Evolutionary conservation across 2,797 vertebrate species (phyloP).

Genomic region (Agapornis canus): DNA sequence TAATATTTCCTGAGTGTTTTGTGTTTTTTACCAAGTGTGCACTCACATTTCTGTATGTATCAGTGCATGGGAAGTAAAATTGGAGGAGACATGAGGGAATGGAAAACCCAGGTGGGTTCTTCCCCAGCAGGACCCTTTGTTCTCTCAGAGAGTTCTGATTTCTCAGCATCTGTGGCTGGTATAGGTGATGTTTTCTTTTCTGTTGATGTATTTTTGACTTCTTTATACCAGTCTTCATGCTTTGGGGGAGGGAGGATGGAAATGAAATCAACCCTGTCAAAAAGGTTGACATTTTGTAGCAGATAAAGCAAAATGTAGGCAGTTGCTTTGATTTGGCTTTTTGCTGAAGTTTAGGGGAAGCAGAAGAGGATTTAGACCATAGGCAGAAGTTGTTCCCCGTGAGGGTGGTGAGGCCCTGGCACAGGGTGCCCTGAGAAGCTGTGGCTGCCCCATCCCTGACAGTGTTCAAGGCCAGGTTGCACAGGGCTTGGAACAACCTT

Average conservation of each 20-base stretch:
- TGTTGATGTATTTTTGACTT: not conserved
- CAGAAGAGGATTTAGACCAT: not conserved
- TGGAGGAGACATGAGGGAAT: rapidly evolving
- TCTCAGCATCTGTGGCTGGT: not conserved
- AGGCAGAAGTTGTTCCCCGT: not conserved
- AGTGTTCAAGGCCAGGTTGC: too few relatives aligned
- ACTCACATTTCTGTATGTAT: rapidly evolving
- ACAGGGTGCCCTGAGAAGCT: too few relatives aligned
- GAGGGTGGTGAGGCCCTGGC: not conserved
- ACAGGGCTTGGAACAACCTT: too few relatives aligned
- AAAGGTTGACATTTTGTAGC: not conserved
- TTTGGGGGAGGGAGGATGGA: not conserved
- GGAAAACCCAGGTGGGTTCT: not conserved
- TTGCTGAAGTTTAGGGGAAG: not conserved
- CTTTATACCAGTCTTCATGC: not conserved
- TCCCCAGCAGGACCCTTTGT: not conserved
- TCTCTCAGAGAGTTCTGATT: not conserved
- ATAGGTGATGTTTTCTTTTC: not conserved
- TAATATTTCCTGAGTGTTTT: not conserved
- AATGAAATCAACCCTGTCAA: not conserved
- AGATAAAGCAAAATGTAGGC: not conserved
- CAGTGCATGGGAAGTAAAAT: not conserved
- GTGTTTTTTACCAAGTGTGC: rapidly evolving
- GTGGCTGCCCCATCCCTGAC: too few relatives aligned
- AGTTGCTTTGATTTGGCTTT: not conserved